Evolutionary conservation across 2,797 vertebrate genomes (phyloP).

Genomic region (Carcharodon carcharias): DNA sequence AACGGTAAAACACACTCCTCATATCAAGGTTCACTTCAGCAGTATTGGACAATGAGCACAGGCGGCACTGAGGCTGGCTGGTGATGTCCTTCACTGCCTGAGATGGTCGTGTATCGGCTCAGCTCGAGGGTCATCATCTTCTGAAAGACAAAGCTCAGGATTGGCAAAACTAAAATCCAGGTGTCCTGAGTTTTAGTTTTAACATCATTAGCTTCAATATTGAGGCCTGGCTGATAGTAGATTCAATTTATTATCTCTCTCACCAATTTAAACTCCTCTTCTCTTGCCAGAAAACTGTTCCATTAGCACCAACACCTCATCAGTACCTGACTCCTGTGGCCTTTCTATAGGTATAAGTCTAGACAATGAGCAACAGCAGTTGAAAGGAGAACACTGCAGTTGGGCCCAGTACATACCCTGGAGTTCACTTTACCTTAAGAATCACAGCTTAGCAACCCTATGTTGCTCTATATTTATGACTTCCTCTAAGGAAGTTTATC

Average conservation of each 20-base stretch:
- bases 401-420: no score
- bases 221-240: background rate
- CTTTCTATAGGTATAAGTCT: background rate
- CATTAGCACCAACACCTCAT: background rate
- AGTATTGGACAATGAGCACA: background rate
- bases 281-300: background rate
- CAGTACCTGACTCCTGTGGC: background rate
- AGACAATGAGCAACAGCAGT: no score
- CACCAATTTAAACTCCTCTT: background rate
- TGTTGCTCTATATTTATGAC: no score
- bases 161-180: background rate
- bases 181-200: no score
- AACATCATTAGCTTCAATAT: background rate
- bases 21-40: background rate
- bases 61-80: background rate
- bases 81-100: background rate
- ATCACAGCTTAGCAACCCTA: no score
- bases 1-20: background rate
- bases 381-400: no score
- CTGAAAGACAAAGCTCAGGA: background rate
- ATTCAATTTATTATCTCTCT: no score
- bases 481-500: no score
- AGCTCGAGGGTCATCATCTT: background rate
- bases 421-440: no score
- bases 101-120: background rate